Percentiles rank a stretch among this genome's conserved stretches.
Conservation (phyloP, 2,113 vertebrate species). For the Gracilinanus agilis region DNA sequence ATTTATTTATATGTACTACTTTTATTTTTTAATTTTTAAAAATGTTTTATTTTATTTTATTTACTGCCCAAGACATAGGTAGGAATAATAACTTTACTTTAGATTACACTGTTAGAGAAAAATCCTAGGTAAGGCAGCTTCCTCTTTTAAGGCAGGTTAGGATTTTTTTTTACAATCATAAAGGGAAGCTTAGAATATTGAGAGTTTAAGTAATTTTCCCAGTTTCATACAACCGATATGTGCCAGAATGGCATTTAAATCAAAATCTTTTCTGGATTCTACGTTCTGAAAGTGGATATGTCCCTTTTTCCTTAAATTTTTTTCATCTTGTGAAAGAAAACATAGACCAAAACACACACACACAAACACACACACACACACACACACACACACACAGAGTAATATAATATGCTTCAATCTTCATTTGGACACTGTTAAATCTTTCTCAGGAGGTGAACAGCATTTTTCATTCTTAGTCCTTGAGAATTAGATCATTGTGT, state of each 20-base stretch:
- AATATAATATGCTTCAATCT: no score
- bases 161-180: neutral
- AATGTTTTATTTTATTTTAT: no score
- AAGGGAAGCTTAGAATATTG: neutral
- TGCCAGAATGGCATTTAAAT: neutral
- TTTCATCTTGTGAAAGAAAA: no score
- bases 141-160: neutral
- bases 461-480: no score
- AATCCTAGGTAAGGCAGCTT: neutral
- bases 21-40: neutral
- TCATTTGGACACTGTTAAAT: no score
- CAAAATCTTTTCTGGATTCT: neutral
- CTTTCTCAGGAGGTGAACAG: no score
- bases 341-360: no score
- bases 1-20: neutral
- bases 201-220: neutral
- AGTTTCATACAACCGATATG: neutral
- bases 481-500: no score
- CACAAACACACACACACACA: no score
- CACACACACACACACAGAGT: no score
- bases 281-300: neutral
- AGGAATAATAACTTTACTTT: neutral
- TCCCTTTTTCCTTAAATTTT: no score
- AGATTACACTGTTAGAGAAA: neutral
- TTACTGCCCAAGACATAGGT: neutral